A percentile compares a stretch with the other conserved stretches of the same genome.
Conservation (phyloP, 2,113 vertebrate species). For the Casuarius casuarius region DNA sequence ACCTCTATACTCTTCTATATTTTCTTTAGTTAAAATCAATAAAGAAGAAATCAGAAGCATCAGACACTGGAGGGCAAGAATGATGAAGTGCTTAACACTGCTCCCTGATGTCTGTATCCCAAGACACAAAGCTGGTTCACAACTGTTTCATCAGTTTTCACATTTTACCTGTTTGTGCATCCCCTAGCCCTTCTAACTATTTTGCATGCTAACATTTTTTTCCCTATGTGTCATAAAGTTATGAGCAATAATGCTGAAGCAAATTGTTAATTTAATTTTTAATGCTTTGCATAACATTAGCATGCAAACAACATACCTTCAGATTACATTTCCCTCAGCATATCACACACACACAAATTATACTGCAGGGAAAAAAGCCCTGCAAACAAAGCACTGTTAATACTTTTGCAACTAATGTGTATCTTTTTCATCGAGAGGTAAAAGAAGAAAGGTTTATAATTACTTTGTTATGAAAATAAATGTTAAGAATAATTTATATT, state of each 20-base stretch:
- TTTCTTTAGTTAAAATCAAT: constrained; percentile 69
- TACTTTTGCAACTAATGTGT: neutral
- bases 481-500: neutral
- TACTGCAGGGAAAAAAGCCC: neutral
- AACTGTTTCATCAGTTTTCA: neutral
- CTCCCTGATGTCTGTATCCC: constrained; percentile 33
- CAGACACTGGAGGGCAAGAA: constrained; percentile 34
- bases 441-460: neutral
- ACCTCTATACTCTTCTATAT: constrained; percentile 40
- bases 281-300: neutral
- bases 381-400: neutral
- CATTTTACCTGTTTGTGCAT: neutral
- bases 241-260: neutral
- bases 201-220: neutral
- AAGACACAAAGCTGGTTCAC: neutral
- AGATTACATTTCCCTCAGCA: neutral
- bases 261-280: neutral
- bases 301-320: neutral
- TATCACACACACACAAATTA: neutral
- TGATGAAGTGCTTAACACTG: constrained; percentile 39
- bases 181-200: neutral
- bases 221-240: neutral
- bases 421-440: neutral
- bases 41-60: constrained; percentile 61
- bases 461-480: neutral